phyloP scores from a whole-genome alignment of 2,113 vertebrate species.

The Anser brachyrhynchus region DNA sequence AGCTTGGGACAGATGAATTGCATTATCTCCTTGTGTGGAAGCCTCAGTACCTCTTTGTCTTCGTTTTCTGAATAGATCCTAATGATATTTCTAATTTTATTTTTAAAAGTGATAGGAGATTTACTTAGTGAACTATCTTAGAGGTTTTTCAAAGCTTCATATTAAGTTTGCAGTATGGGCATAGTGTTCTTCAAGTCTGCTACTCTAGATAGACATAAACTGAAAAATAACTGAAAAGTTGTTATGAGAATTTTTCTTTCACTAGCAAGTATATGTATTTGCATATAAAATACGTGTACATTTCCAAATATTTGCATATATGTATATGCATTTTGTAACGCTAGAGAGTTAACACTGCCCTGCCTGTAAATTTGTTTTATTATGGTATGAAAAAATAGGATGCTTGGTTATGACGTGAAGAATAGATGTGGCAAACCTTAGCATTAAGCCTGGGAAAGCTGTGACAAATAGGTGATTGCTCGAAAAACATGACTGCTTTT shows the following conservation, averaged over 20 bases:
- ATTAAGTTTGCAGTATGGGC: not conserved
- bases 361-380: not conserved
- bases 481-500: not conserved
- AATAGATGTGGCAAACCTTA: not conserved
- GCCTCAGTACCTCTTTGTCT: not conserved
- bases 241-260: not conserved
- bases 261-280: not conserved
- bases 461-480: not conserved
- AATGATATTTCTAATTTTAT: not conserved
- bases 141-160: not conserved
- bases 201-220: not conserved
- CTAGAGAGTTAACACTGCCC: not conserved
- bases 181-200: not conserved
- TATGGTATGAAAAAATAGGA: not conserved
- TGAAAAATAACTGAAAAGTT: not conserved
- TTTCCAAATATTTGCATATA: no score
- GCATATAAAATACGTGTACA: not conserved
- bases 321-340: not conserved
- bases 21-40: not conserved
- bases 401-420: not conserved
- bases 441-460: not conserved
- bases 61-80: not conserved
- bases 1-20: not conserved
- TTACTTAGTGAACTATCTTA: not conserved
- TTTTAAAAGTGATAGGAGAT: not conserved